Evolutionary conservation across 1,140 invertebrate species (phyloP).

Genomic region (Idris sp.): DNA sequence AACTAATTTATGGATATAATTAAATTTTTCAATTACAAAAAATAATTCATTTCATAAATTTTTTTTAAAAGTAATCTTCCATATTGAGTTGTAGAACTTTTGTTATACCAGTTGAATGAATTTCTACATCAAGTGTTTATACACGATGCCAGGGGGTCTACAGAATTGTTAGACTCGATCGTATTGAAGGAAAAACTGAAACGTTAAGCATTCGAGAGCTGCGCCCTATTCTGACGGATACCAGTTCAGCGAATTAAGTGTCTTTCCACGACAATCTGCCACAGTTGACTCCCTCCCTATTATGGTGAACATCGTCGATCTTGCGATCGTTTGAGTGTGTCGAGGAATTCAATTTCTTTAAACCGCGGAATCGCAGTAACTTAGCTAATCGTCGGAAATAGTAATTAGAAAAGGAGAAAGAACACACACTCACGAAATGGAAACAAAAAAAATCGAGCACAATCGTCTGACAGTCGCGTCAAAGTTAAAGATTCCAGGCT

Average conservation of each 20-base stretch:
- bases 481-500: conserved; percentile 55
- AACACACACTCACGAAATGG: no score
- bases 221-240: conserved; percentile 68
- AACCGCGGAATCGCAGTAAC: conserved; percentile 36
- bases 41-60: no score
- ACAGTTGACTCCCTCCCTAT: conserved; percentile 69
- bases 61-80: no score
- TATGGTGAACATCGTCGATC: conserved; percentile 62
- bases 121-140: conserved; percentile 20
- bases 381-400: conserved; percentile 57
- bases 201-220: conserved; percentile 71
- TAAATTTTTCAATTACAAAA: no score
- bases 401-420: conserved; percentile 58
- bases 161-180: conserved; percentile 65
- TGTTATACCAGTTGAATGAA: conserved; percentile 23
- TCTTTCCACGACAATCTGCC: conserved; percentile 64
- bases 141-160: conserved; percentile 52
- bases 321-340: conserved; percentile 48
- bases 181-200: conserved; percentile 68
- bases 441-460: conserved; percentile 52
- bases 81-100: no score
- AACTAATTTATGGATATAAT: no score
- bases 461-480: conserved; percentile 26
- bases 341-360: conserved; percentile 63
- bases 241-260: conserved; percentile 72